Percentiles rank a stretch among this genome's conserved stretches.
phyloP scores from a whole-genome alignment of 2,797 vertebrate genomes.

The Spinibarbus caldwelli region DNA sequence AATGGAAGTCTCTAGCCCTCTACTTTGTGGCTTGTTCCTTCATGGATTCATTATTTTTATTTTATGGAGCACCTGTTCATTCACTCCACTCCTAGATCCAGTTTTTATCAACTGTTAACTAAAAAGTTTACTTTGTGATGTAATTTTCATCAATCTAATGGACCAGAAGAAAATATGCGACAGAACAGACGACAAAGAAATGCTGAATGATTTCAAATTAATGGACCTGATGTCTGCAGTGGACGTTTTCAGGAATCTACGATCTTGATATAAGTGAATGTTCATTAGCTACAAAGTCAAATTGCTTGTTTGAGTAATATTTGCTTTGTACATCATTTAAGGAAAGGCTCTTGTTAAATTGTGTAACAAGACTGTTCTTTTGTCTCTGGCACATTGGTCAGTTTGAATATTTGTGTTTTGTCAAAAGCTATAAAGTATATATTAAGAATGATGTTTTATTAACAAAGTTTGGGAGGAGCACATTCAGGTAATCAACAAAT shows the following conservation, averaged over 20 bases:
- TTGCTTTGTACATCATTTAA: not conserved
- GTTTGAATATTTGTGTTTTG: not conserved
- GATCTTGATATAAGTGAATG: not conserved
- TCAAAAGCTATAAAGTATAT: not conserved
- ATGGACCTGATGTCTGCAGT: not conserved
- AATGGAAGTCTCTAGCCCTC: slow-evolving; percentile 2
- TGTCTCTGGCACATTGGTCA: slow-evolving; percentile 26
- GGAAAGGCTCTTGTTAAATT: not conserved
- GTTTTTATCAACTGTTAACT: not conserved
- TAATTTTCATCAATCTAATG: not conserved
- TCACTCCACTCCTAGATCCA: not conserved
- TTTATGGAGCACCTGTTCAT: not conserved
- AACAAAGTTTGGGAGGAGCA: not conserved
- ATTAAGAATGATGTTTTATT: not conserved
- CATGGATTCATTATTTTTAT: not conserved
- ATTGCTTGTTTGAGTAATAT: not conserved
- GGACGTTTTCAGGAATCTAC: not conserved
- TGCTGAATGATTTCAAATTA: not conserved
- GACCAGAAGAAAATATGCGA: not conserved
- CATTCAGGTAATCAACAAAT: not conserved
- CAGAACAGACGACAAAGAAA: not conserved
- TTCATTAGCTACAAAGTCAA: not conserved
- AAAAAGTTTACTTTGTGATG: too few species aligned
- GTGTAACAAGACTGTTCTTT: not conserved
- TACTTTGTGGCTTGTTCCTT: not conserved